These are phyloP conservation scores for Rissa tridactyla DNA, from an alignment of 2,113 vertebrate genomes.

Conservation along the genomic window DNA sequence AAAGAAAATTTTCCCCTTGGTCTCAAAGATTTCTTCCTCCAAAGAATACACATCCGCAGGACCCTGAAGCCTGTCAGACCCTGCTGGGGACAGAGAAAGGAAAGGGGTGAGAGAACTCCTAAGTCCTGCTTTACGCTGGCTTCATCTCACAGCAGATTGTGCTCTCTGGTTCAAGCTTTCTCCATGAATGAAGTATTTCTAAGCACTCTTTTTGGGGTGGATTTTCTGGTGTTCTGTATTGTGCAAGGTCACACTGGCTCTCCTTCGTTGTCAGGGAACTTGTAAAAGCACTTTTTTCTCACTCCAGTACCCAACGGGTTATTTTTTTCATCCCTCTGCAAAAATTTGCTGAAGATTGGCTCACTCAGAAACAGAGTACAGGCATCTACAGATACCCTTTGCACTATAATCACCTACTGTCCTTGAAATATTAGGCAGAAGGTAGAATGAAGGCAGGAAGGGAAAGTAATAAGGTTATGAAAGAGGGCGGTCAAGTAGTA, in stretches of 20 bases:
- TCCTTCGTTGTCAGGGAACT: not conserved
- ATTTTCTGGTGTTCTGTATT: not conserved
- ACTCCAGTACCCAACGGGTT: not conserved
- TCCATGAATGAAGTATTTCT: not conserved
- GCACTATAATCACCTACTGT: not conserved
- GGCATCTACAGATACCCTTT: not conserved
- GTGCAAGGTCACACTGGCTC: not conserved
- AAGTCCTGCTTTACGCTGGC: not conserved
- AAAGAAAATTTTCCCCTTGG: not conserved
- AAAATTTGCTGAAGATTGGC: not conserved
- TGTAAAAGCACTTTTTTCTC: not conserved
- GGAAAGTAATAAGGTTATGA: not conserved
- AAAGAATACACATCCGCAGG: not conserved
- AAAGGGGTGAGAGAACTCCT: not conserved
- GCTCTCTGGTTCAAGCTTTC: not conserved
- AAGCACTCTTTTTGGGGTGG: not conserved
- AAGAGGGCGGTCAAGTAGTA: not conserved
- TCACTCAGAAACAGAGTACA: not conserved
- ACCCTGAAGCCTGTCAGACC: not conserved
- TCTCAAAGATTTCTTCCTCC: not conserved
- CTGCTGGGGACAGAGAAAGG: not conserved
- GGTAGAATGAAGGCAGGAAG: not conserved
- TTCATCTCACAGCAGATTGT: not conserved
- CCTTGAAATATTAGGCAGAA: not conserved
- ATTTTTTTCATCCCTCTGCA: not conserved